Percentiles rank a stretch among this genome's conserved stretches.
Conservation (phyloP, 2,888 invertebrate genomes). For the Caenorhabditis zanzibari region DNA sequence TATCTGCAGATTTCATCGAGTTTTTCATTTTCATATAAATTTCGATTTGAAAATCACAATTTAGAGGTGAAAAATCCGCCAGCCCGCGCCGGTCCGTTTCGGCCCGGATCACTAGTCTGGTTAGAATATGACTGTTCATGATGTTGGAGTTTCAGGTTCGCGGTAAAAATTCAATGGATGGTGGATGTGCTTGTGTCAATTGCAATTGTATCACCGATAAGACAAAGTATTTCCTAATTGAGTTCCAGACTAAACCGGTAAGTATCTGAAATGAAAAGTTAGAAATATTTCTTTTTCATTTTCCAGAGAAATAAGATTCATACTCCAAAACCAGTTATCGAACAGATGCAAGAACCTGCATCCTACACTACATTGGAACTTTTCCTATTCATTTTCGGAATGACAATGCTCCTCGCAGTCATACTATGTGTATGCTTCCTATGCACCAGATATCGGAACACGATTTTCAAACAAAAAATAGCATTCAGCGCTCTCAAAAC, state of each 20-base stretch:
- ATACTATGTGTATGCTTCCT: neutral
- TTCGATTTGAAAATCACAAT: no score
- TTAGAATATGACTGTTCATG: no score
- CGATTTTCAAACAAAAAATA: constrained; percentile 28
- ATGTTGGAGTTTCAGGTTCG: constrained; percentile 29
- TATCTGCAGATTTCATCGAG: no score
- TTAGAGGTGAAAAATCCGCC: no score
- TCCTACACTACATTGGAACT: neutral
- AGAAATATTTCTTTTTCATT: no score
- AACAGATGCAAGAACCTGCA: neutral
- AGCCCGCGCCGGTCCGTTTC: no score
- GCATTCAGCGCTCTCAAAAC: constrained; percentile 35
- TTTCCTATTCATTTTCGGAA: no score
- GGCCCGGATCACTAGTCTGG: no score
- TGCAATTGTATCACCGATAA: constrained; percentile 57
- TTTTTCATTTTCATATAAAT: no score
- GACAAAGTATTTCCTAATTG: constrained; percentile 41
- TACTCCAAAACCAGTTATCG: neutral
- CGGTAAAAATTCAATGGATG: constrained; percentile 41
- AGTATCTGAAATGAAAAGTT: neutral
- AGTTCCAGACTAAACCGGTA: neutral
- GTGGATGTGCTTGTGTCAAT: constrained; percentile 53
- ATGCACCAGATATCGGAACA: constrained; percentile 10
- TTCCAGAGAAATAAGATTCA: no score
- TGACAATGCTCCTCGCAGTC: neutral